These are phyloP conservation scores for Pao palembangensis DNA, from an alignment of 2,113 vertebrate species.

Conservation along the genomic window DNA sequence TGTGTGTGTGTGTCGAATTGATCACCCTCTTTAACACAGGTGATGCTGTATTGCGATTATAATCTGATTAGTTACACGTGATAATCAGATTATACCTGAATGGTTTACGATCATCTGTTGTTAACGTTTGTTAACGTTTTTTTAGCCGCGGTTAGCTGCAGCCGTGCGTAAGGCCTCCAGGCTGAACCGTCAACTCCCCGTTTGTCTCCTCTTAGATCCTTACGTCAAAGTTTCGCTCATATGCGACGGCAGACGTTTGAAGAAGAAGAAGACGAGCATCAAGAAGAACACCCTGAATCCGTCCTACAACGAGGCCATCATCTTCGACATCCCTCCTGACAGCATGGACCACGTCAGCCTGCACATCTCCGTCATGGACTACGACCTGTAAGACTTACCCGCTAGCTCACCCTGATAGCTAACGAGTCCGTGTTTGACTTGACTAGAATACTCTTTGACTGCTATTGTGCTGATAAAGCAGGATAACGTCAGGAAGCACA, in stretches of 20 bases:
- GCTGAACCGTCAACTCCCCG: no score
- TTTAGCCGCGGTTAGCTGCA: no score
- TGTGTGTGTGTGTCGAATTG: not conserved
- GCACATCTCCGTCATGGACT: conserved; percentile 98
- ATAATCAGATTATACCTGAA: no score
- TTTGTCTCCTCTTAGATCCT: conserved; percentile 75
- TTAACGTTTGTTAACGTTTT: no score
- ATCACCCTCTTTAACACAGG: no score
- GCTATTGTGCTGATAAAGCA: no score
- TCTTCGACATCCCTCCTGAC: conserved; percentile 98
- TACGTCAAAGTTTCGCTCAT: conserved; percentile 98
- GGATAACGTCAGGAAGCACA: not conserved
- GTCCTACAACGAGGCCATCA: conserved; percentile 97
- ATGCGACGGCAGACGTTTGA: conserved; percentile 91
- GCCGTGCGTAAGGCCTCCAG: no score
- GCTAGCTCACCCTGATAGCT: no score
- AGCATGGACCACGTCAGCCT: conserved; percentile 99
- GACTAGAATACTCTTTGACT: no score
- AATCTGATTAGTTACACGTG: not conserved
- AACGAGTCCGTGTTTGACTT: no score
- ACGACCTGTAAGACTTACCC: conserved; percentile 80
- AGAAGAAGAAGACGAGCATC: conserved; percentile 98
- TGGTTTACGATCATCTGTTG: no score
- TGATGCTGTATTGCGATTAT: not conserved
- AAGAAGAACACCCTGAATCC: conserved; percentile 98